Conservation (phyloP, 2,797 vertebrate species). For the Clarias fuscus region DNA sequence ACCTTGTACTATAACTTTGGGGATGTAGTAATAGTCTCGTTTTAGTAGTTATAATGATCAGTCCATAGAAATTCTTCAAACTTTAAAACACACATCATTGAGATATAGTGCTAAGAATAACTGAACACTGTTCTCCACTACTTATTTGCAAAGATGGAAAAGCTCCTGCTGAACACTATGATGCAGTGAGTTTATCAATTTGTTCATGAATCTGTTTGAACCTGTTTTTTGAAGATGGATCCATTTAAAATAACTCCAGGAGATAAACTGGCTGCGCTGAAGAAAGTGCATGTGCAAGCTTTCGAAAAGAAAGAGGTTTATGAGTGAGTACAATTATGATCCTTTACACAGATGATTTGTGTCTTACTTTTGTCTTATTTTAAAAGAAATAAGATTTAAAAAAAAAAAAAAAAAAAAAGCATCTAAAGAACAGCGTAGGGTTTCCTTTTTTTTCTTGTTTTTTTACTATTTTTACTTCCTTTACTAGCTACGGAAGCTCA, state of each 20-base stretch:
- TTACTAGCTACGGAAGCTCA: too few relatives aligned
- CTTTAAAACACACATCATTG: too few relatives aligned
- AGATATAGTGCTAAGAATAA: too few relatives aligned
- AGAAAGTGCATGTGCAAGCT: constrained; percentile 66
- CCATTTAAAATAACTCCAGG: constrained; percentile 69
- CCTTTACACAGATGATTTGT: too few relatives aligned
- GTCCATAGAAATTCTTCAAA: too few relatives aligned
- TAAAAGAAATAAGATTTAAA: neutral
- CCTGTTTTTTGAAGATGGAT: constrained; percentile 62
- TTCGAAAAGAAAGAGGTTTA: constrained; percentile 69
- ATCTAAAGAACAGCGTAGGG: too few relatives aligned
- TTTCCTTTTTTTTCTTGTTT: too few relatives aligned
- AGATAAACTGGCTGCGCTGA: constrained; percentile 71
- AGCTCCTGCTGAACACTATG: neutral
- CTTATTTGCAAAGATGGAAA: neutral
- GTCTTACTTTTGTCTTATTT: neutral
- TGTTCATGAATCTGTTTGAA: too few relatives aligned
- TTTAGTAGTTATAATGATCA: too few relatives aligned
- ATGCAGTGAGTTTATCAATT: neutral
- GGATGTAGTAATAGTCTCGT: neutral
- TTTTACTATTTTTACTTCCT: too few relatives aligned
- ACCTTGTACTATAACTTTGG: neutral
- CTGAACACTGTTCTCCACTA: too few relatives aligned
- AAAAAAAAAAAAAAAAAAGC: too few relatives aligned
- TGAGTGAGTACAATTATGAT: constrained; percentile 62